Evolutionary conservation across 2,888 invertebrate species (phyloP).

Genomic region (Ceraclea dissimilis): DNA sequence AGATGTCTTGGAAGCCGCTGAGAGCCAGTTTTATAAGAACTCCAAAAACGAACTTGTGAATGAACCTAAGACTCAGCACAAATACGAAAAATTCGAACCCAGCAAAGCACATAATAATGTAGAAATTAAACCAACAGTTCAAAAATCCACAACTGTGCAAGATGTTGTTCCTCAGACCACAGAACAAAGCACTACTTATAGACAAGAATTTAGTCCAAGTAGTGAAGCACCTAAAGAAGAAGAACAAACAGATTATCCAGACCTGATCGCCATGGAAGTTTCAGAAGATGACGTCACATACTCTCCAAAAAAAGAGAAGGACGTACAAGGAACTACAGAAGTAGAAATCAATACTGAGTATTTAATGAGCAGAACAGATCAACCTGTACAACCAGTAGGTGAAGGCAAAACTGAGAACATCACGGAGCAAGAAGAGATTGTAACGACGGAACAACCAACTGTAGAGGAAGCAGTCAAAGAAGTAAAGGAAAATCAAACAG

Average conservation of each 20-base stretch:
- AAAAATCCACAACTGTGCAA: conserved; percentile 28
- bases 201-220: background rate
- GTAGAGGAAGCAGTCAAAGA: conserved; percentile 19
- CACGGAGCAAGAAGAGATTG: conserved; percentile 10
- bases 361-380: conserved; percentile 33
- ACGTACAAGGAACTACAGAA: conserved; percentile 28
- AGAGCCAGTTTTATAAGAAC: conserved; percentile 61
- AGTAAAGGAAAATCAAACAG: conserved; percentile 22
- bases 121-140: conserved; percentile 27
- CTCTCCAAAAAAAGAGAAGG: conserved; percentile 15
- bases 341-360: conserved; percentile 28
- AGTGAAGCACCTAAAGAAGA: conserved; percentile 16
- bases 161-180: conserved; percentile 27
- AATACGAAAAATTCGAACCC: background rate
- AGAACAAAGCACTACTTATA: conserved; percentile 5
- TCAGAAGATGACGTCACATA: conserved; percentile 31
- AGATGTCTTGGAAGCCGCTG: conserved; percentile 70
- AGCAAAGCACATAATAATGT: background rate
- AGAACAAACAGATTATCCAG: conserved; percentile 36
- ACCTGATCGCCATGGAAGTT: conserved; percentile 36
- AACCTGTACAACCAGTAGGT: conserved; percentile 39
- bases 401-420: conserved; percentile 32
- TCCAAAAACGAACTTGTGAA: conserved; percentile 48
- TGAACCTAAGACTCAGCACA: background rate
- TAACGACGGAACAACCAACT: conserved; percentile 6